Evolutionary conservation across 2,797 vertebrate species (phyloP), one percentile per base, ranked within the genome.

Genomic region (Pogonophryne albipinna): DNA sequence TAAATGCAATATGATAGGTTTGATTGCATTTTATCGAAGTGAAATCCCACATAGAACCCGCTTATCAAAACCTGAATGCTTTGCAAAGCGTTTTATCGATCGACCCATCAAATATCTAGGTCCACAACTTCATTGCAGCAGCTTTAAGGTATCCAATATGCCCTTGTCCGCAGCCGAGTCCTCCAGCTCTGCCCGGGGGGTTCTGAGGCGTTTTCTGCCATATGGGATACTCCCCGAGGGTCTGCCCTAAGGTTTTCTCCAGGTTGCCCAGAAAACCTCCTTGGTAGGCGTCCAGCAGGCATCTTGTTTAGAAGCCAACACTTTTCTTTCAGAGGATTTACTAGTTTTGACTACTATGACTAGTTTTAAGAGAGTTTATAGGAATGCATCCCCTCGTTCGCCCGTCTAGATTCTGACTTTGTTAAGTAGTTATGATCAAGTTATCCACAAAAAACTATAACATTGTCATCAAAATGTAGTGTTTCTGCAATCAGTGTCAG

Each of bases 201-300:
- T 41, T 16, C 14, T 17, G 6, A 38, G 10, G 23, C 42, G 56
- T 42, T 47, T 56, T 23, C 59, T 16, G 23, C 42, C 23, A 63
- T 60, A 59, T 19, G 38, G 49, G 34, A 71, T 12, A 23, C 67
- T 51, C 62, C 63, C 55, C 45, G 1, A 49, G 2, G 41, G 20
- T 38, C 47, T 52, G 59, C 62, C 44, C 53, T 6, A 5, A 5
- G 78, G 51, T 71, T 68, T 64, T 63, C 66, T 51, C 23, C 38
- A 23, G 45, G 44, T 71, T 19, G 12, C 5, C 49, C 45, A 56
- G 38, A 63, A 31, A 5, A 42, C 14, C 20, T 71, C 41, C 66
- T 44, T 0, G n/a, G 52, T 41, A 64, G 0, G 6, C 16, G 3
- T 13, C 27, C 20, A 11, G 16, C n/a, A 69, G 31, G 10, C 27